Base-by-base conservation (phyloP, 2,113 vertebrate species). In the Phycodurus eques region DNA sequence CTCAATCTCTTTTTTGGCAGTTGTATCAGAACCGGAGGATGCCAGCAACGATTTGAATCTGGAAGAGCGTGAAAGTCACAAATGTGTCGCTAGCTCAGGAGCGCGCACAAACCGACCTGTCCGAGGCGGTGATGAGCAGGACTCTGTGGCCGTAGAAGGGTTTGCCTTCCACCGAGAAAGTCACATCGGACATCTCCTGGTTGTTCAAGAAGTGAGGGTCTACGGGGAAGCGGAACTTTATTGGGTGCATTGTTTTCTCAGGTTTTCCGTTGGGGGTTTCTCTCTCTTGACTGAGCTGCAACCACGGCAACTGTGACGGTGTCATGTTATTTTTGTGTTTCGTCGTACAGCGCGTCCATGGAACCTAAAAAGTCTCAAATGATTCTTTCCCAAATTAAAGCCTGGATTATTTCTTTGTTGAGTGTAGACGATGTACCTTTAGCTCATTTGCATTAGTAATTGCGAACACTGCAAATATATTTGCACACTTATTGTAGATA, bases 171-270 rank as follows among this genome's bases (percentile, higher is more conserved):
- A 99, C 94, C 8, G 96, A 60, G 88, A 99, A 99, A 1, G 94
- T 98, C 27, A 99, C 95, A 2, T 99, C 98, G 0, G 98, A 99
- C 98, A 99, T 99, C 74, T 99, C 98, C 71, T 92, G 94, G 77
- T 99, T 99, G 82, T 99, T 99, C 78, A 99, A 88, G 75, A 99
- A 99, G 86, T 98, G 96, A 67, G 96, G 96, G 80, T 99, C 98
- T 99, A 81, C 19, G 17, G 39, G 20, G 62, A 64, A 57, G 82
- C 27, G 33, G 2, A 54, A 54, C 53, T n/a, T 54, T 54, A 39
- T 39, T 39, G 4, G 3, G 35, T 39, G 6, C 6, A 1, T 39
- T 39, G 2, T 2, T 39, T 39, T 39, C 35, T 39, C 35, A 39
- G 2, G 35, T 5, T 39, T 3, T 39, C 35, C 2, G 5, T 2